Conservation (phyloP, 2,113 vertebrate genomes). For the Mellivora capensis region DNA sequence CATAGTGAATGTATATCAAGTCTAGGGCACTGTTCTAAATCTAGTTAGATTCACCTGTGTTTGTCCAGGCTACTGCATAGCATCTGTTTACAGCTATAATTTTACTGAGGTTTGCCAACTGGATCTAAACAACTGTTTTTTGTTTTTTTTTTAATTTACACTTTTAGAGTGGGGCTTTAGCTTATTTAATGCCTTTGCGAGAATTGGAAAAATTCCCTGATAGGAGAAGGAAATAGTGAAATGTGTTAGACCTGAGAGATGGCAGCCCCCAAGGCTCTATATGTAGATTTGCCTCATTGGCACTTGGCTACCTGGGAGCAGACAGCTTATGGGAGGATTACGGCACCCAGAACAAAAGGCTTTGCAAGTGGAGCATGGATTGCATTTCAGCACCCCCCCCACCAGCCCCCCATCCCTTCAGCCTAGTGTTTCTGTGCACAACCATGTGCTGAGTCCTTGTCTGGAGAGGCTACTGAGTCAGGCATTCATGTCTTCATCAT, state of each 20-base stretch:
- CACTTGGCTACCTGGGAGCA: not conserved
- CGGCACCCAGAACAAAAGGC: not conserved
- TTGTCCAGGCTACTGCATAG: not conserved
- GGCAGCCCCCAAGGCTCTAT: not conserved
- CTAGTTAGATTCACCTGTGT: not conserved
- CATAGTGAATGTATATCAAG: not conserved
- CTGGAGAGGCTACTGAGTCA: not conserved
- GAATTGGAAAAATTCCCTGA: not conserved
- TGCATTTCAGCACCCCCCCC: not conserved
- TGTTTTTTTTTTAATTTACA: not conserved
- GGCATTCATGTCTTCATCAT: not conserved
- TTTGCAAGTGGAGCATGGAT: not conserved
- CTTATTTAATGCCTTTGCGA: not conserved
- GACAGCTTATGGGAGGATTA: not conserved
- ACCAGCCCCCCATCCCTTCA: not conserved
- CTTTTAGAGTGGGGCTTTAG: not conserved
- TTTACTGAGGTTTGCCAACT: constrained; percentile 6
- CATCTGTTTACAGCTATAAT: not conserved
- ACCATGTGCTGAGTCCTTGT: not conserved
- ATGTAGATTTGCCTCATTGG: not conserved
- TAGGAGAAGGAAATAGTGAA: not conserved
- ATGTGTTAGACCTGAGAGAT: not conserved
- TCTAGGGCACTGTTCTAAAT: not conserved
- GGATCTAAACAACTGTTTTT: not conserved
- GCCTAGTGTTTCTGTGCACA: not conserved